phyloP scores from a whole-genome alignment of 2,797 vertebrate species.

The Paguma larvata region DNA sequence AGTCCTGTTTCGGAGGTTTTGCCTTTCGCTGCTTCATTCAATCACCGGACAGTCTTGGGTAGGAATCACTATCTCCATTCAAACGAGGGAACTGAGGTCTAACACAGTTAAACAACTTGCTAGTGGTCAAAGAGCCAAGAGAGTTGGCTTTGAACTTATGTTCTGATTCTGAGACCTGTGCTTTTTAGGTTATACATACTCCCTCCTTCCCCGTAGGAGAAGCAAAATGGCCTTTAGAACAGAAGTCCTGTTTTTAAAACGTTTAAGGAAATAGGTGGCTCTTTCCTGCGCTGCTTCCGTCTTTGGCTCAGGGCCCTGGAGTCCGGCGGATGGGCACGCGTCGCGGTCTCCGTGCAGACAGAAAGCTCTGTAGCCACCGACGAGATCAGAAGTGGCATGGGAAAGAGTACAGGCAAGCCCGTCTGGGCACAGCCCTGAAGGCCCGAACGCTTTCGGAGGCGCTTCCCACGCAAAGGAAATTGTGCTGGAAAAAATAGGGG shows the following conservation, averaged over 20 bases:
- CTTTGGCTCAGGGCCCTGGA: not conserved
- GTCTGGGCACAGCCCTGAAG: not conserved
- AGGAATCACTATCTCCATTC: not conserved
- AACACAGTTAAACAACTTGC: not conserved
- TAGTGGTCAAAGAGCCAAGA: not conserved
- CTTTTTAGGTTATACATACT: not conserved
- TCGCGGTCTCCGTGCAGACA: not conserved
- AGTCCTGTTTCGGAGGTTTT: not conserved
- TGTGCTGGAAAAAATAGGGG: not conserved
- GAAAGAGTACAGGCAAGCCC: not conserved
- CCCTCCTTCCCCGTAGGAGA: not conserved
- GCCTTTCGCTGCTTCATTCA: not conserved
- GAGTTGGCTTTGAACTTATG: not conserved
- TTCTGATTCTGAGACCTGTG: not conserved
- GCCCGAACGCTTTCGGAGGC: not conserved
- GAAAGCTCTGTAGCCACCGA: not conserved
- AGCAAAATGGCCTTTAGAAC: conserved; percentile 6
- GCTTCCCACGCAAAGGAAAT: not conserved
- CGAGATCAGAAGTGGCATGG: not conserved
- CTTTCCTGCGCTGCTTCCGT: not conserved
- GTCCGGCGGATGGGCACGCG: not conserved
- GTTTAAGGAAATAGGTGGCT: conserved; percentile 4
- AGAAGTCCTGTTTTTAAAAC: conserved; percentile 16
- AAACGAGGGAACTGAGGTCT: not conserved
- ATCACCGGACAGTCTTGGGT: not conserved